phyloP scores from a whole-genome alignment of 64 coral and sea anemone genomes.

The Actinia tenebrosa region DNA sequence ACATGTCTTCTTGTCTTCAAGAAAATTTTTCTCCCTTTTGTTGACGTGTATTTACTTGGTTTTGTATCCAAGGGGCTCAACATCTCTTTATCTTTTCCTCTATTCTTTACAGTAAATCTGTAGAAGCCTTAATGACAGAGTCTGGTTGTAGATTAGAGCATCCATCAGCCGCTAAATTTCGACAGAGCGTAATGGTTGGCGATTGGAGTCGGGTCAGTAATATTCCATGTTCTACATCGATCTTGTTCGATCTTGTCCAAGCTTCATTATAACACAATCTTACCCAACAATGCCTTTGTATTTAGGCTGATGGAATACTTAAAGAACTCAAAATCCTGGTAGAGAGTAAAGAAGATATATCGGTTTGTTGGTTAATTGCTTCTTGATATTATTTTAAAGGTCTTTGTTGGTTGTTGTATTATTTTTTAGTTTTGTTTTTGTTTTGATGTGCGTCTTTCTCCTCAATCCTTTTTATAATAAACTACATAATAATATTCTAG shows the following conservation, averaged over 20 bases:
- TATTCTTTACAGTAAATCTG: slow-evolving; percentile 91
- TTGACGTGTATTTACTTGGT: slow-evolving; percentile 43
- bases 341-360: slow-evolving; percentile 89
- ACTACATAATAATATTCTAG: not conserved
- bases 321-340: slow-evolving; percentile 88
- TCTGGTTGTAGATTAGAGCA: slow-evolving; percentile 99
- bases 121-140: slow-evolving; percentile 88
- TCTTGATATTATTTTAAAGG: slow-evolving; percentile 28
- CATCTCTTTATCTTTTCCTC: slow-evolving; percentile 47
- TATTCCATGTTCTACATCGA: slow-evolving; percentile 33
- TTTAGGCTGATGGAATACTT: slow-evolving; percentile 89
- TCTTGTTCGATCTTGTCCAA: slow-evolving; percentile 51
- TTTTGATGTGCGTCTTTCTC: not conserved
- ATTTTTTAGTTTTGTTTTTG: slow-evolving; percentile 46
- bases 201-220: slow-evolving; percentile 94
- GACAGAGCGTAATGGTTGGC: slow-evolving; percentile 91
- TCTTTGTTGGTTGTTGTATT: slow-evolving; percentile 8
- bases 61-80: slow-evolving; percentile 17
- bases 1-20: slow-evolving; percentile 40
- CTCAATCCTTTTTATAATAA: not conserved
- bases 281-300: slow-evolving; percentile 42
- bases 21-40: slow-evolving; percentile 46
- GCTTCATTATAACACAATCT: slow-evolving; percentile 29
- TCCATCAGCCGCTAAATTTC: slow-evolving; percentile 92
- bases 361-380: slow-evolving; percentile 49